Evolutionary conservation across 2,113 vertebrate genomes (phyloP).

Genomic region (Fulmarus glacialis): DNA sequence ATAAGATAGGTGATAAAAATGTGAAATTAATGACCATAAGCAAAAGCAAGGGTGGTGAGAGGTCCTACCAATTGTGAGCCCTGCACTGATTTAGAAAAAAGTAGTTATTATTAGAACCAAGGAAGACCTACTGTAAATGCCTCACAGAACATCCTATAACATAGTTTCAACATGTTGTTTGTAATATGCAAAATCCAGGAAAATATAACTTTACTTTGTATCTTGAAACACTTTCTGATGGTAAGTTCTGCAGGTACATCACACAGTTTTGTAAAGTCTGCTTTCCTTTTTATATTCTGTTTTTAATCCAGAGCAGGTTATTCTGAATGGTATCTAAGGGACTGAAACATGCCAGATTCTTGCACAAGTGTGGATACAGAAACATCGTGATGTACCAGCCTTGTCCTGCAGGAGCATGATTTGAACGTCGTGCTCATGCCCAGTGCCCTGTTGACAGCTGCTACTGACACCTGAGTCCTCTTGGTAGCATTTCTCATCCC

Average conservation of each 20-base stretch:
- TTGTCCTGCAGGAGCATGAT: background rate
- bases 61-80: background rate
- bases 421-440: rapidly evolving
- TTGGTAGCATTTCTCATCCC: background rate
- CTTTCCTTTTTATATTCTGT: background rate
- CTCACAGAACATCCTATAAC: background rate
- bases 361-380: background rate
- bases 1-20: background rate
- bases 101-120: background rate
- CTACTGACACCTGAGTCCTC: background rate
- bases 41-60: background rate
- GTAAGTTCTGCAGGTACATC: background rate
- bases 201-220: background rate
- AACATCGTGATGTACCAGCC: background rate
- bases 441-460: background rate
- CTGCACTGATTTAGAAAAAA: background rate
- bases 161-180: background rate
- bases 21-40: background rate
- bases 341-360: background rate
- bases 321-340: background rate
- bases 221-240: background rate
- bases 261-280: background rate
- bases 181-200: background rate
- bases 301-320: background rate
- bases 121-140: background rate